Evolutionary conservation across 2,888 invertebrate species (phyloP), one percentile per base, ranked within the genome.

Genomic region (Drosophila monieri): DNA sequence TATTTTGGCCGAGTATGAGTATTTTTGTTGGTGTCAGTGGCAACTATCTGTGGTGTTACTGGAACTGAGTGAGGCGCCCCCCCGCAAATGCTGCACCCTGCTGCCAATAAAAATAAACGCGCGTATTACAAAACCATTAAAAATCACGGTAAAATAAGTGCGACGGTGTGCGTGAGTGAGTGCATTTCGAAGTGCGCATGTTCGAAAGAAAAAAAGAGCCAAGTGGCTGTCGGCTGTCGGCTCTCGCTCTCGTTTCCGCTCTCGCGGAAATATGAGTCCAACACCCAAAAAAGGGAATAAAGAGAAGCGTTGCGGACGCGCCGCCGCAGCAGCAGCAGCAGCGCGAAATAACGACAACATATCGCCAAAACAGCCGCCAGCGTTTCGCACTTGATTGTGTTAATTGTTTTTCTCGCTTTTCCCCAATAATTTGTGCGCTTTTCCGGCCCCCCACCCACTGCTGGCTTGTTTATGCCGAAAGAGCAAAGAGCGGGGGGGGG

Each of bases 251-350:
- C 32, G 32, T 12, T 32, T n/a, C 65, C 75, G 71, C 80, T 86
- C 73, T 67, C 73, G 68, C 86, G 69, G 39, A 15, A 90, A 90
- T 90, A 91, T 90, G 90, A 90, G 90, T 90, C 90, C 91, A 90
- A 91, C 91, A 90, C 91, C 90, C 90, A 91, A 90, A 90, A 90
- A 91, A 91, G 90, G 90, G 90, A 91, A 91, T 91, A 90, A 90
- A 91, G 87, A 80, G 88, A 80, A 87, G 61, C 61, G 41, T 85
- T 85, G 84, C 79, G 61, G 67, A 76, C 83, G 61, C 64, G 53
- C 52, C 44, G 53, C 41, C 53, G 44, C 66, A 37, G 44, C 57
- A 72, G 44, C 66, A 37, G 37, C 57, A 72, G 86, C 86, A 83
- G 61, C 77, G 70, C 44, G 75, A 74, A 77, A 74, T 76, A 78